phyloP scores from a whole-genome alignment of 2,888 invertebrate genomes.

The Meandrusa payeni region DNA sequence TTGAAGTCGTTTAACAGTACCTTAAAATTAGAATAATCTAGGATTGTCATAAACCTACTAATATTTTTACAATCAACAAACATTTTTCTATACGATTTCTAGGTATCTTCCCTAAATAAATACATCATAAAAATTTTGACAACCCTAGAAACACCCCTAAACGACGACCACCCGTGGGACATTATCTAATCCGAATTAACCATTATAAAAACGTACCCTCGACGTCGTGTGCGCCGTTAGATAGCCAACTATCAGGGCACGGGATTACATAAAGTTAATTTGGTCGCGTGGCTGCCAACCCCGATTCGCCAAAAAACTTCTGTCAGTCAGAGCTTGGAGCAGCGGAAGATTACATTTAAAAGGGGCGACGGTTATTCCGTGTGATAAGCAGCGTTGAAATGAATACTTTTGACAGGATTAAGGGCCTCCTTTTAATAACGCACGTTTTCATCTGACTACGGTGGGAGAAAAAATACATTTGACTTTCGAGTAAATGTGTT shows the following conservation, averaged over 20 bases:
- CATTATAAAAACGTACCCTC: slow-evolving; percentile 61
- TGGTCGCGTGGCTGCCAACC: slow-evolving; percentile 65
- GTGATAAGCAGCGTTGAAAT: slow-evolving; percentile 27
- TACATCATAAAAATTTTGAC: neutral
- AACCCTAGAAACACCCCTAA: slow-evolving; percentile 17
- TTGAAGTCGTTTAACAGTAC: too few relatives aligned
- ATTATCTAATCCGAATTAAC: slow-evolving; percentile 73
- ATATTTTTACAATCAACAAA: too few relatives aligned
- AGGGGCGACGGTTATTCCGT: slow-evolving; percentile 31
- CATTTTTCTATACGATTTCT: too few relatives aligned
- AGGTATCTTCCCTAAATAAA: too few relatives aligned
- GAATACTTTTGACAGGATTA: neutral
- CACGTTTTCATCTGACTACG: too few relatives aligned
- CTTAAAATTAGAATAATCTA: too few relatives aligned
- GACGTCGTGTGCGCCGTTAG: slow-evolving; percentile 59
- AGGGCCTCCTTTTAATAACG: too few relatives aligned
- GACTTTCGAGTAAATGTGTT: too few relatives aligned
- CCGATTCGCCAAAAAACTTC: slow-evolving; percentile 38
- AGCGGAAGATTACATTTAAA: slow-evolving; percentile 45
- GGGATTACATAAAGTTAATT: slow-evolving; percentile 75
- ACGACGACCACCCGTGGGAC: slow-evolving; percentile 70
- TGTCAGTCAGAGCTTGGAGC: slow-evolving; percentile 53
- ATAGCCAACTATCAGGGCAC: slow-evolving; percentile 57
- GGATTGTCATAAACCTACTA: too few relatives aligned
- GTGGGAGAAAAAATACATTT: too few relatives aligned